Base-by-base conservation (phyloP, 2,888 invertebrate species). In the Hypolimnas misippus region DNA sequence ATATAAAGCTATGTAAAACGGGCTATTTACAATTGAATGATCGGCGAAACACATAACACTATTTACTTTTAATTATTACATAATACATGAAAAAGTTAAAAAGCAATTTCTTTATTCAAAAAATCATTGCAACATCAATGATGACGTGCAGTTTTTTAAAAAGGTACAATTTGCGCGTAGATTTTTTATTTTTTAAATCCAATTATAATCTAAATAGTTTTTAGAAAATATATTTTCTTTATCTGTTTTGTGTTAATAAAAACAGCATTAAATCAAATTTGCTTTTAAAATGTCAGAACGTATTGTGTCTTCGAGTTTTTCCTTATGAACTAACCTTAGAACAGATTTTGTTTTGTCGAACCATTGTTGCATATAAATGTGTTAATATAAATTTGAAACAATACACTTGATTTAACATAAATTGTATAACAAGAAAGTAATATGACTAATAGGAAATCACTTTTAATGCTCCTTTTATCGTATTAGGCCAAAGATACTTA, bases 11-110 rank as follows among this genome's bases (percentile, higher is more conserved):
- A 46, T 31, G 19, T 40, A 8, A 40, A 31, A 52, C 29, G 42
- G 19, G 46, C 31, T 66, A 66, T 66, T 60, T 66, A 66, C 66
- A 63, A 52, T 59, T 46, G 35, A 50, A 57, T 8, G 19, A 46
- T 46, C 5, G 0, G 44, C 44, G 2, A 19, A 44, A 19, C 21
- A 21, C 17, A 21, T 21, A 21, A 21, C 16, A 42, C 44, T 46
- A 46, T 21, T 5, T 21, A 21, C 19, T n/a, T n/a, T n/a, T n/a
- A n/a, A n/a, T n/a, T n/a, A n/a, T n/a, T n/a, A n/a, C n/a, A n/a
- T n/a, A n/a, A n/a, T n/a, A n/a, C n/a, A n/a, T 40, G 6, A 40
- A 40, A 16, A 16, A 16, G 14, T 14, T 1, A 7, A 35, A 35
- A 35, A 35, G 25, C 25, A 25, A 3, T 25, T 25, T 25, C 5